Conservation (phyloP, 2,797 vertebrate genomes). For the Lepus townsendii region DNA sequence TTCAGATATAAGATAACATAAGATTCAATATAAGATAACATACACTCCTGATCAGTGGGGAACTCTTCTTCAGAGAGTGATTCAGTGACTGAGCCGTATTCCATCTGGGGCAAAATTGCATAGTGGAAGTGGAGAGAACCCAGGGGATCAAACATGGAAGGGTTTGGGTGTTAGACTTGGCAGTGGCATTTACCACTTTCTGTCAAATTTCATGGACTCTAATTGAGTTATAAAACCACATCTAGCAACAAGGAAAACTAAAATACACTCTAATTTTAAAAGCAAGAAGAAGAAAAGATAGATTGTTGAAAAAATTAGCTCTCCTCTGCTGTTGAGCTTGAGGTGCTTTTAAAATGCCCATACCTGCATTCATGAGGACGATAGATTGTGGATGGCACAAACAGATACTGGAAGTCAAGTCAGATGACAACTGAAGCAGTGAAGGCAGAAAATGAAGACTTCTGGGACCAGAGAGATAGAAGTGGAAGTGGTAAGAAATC, state of each 20-base stretch:
- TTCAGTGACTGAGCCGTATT: background rate
- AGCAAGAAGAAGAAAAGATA: background rate
- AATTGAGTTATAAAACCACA: background rate
- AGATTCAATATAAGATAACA: background rate
- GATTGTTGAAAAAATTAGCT: background rate
- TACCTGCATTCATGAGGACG: background rate
- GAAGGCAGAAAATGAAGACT: background rate
- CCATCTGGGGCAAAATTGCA: background rate
- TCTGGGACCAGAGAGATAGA: background rate
- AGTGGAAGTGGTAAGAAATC: background rate
- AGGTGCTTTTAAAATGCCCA: background rate
- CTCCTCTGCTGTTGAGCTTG: background rate
- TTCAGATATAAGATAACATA: background rate
- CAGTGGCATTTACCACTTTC: background rate
- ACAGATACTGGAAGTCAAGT: background rate
- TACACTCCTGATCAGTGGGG: background rate
- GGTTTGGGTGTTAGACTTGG: background rate
- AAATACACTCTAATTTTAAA: background rate
- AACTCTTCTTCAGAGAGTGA: background rate
- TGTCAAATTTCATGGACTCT: background rate
- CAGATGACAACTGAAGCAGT: background rate
- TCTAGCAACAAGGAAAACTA: background rate
- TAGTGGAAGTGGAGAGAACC: background rate
- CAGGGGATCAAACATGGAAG: background rate
- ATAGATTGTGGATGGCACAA: background rate